Conservation (phyloP, 2,113 vertebrate species). For the Lycaon pictus region DNA sequence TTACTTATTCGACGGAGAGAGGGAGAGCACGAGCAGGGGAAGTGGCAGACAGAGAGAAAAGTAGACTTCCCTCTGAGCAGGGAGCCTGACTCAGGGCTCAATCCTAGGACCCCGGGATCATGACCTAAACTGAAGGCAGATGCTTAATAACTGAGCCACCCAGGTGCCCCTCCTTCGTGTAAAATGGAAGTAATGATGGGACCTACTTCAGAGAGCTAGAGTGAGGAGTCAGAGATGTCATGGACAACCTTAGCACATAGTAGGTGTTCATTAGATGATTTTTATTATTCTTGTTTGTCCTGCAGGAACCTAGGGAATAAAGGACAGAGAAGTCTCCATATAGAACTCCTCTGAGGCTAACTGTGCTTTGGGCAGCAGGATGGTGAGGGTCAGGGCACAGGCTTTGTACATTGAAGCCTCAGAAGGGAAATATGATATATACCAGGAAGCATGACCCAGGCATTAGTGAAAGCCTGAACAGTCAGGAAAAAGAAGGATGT, state of each 20-base stretch:
- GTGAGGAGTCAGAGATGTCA: background rate
- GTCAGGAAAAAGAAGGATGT: background rate
- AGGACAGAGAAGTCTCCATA: background rate
- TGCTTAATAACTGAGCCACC: no score
- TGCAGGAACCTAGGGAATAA: background rate
- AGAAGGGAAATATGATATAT: background rate
- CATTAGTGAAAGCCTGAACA: rapidly evolving
- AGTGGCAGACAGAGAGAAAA: no score
- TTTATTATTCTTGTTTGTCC: background rate
- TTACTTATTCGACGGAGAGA: no score
- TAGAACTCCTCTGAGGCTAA: background rate
- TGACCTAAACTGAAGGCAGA: no score
- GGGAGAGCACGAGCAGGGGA: no score
- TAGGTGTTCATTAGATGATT: background rate
- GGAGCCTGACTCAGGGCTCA: no score
- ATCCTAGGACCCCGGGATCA: no score
- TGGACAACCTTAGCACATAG: background rate
- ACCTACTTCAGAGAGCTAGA: background rate
- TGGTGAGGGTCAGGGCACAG: background rate
- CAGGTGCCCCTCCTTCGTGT: no score
- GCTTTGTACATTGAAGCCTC: background rate
- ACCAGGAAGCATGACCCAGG: background rate
- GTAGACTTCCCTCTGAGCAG: no score
- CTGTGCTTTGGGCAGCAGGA: background rate
- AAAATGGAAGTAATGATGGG: background rate